phyloP scores from a whole-genome alignment of 2,797 vertebrate species.

The Chelmon rostratus region DNA sequence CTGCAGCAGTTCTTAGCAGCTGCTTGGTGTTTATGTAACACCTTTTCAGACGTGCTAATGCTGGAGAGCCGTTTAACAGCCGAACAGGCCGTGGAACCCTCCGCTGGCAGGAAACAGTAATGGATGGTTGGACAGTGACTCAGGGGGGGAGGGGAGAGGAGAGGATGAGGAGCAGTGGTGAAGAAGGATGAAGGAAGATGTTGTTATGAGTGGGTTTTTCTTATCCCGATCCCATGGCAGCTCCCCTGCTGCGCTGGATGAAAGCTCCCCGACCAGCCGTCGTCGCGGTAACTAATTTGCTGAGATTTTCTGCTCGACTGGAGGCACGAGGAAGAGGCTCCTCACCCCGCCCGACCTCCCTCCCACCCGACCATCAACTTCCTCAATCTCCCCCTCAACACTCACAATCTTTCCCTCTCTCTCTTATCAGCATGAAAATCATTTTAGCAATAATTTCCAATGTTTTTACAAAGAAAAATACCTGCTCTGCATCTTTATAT shows the following conservation, averaged over 20 bases:
- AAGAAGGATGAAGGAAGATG: conserved; percentile 53
- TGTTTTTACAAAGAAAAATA: background rate
- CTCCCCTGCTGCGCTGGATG: conserved; percentile 79
- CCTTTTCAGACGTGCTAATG: conserved; percentile 84
- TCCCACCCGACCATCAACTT: conserved; percentile 40
- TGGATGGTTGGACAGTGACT: conserved; percentile 73
- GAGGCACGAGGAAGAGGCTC: conserved; percentile 87
- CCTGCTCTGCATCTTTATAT: background rate
- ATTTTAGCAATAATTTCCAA: background rate
- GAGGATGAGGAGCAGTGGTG: background rate
- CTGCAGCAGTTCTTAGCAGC: conserved; percentile 69
- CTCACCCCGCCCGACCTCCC: conserved; percentile 18
- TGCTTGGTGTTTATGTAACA: conserved; percentile 77
- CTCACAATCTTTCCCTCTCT: conserved; percentile 38
- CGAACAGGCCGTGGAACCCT: conserved; percentile 55
- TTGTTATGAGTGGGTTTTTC: conserved; percentile 59
- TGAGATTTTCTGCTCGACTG: conserved; percentile 89
- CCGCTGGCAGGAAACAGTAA: conserved; percentile 70
- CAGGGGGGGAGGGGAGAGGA: background rate
- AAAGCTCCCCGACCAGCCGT: conserved; percentile 87
- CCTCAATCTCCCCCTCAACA: conserved; percentile 57
- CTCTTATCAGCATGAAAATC: background rate
- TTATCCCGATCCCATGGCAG: conserved; percentile 73
- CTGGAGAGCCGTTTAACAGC: conserved; percentile 77
- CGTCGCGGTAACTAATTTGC: conserved; percentile 88